Conservation (phyloP, 1,140 invertebrate genomes). For the Gryllus bimaculatus region DNA sequence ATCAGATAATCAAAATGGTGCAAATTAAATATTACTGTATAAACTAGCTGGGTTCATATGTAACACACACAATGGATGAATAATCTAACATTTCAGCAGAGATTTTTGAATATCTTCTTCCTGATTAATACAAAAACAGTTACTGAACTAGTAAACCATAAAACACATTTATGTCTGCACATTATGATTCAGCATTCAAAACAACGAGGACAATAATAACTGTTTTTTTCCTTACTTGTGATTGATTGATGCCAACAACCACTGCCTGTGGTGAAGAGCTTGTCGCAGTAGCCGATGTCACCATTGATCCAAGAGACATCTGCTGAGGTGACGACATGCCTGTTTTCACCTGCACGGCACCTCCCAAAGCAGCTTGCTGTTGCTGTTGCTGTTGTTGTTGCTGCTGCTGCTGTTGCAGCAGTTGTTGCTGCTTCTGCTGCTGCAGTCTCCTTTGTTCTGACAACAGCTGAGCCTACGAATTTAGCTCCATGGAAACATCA, state of each 20-base stretch:
- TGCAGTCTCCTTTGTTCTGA: not conserved
- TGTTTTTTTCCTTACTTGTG: not conserved
- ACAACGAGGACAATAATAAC: no score
- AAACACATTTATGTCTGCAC: no score
- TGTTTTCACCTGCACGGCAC: not conserved
- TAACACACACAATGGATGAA: no score
- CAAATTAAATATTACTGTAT: no score
- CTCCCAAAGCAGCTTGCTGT: not conserved
- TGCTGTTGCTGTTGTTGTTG: constrained; percentile 8
- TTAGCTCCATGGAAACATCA: no score
- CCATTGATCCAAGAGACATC: not conserved
- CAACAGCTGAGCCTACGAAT: not conserved
- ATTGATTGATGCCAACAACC: constrained; percentile 18
- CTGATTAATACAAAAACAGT: no score
- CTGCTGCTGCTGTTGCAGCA: not conserved
- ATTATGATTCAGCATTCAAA: no score
- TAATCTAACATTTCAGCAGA: no score
- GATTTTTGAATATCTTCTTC: no score
- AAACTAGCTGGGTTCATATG: no score
- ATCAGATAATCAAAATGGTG: no score
- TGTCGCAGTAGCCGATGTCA: constrained; percentile 24
- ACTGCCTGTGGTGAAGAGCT: constrained; percentile 27
- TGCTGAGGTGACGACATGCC: not conserved
- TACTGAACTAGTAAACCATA: no score
- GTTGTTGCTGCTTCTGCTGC: not conserved